Evolutionary conservation across 2,113 vertebrate genomes (phyloP).

Genomic region (Mastomys natalensis): DNA sequence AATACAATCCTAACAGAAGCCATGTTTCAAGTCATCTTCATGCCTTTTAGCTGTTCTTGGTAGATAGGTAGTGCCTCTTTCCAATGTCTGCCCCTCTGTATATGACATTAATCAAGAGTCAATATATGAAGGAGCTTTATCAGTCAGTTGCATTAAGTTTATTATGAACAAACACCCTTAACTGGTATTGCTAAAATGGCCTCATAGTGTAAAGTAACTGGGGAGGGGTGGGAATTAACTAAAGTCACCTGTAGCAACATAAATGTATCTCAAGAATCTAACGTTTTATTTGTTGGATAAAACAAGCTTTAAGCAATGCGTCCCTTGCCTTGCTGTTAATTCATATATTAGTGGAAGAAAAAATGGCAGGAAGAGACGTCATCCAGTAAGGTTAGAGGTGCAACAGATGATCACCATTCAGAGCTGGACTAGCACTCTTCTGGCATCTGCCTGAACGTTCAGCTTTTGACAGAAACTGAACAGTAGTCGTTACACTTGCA

Average conservation of each 20-base stretch:
- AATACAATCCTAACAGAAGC: neutral
- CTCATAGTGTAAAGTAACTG: neutral
- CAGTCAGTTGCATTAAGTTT: neutral
- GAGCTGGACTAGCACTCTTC: neutral
- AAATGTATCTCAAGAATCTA: neutral
- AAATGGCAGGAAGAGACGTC: neutral
- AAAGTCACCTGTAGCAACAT: neutral
- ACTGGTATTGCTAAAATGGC: no score
- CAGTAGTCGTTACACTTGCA: neutral
- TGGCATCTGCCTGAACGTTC: neutral
- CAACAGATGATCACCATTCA: neutral
- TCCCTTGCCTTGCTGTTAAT: neutral
- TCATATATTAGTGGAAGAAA: neutral
- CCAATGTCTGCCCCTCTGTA: no score
- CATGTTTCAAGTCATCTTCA: neutral
- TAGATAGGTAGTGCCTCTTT: fast-evolving
- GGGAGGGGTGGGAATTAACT: neutral
- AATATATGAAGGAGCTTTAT: neutral
- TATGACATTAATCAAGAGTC: neutral
- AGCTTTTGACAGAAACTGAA: neutral
- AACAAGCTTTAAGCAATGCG: neutral
- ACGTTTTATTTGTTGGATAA: neutral
- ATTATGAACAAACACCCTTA: neutral
- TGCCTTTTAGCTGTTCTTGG: neutral
- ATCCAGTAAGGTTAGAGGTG: neutral